Evolutionary conservation across 2,113 vertebrate species (phyloP), one percentile per base, ranked within the genome.

Genomic region (Oncorhynchus masou): DNA sequence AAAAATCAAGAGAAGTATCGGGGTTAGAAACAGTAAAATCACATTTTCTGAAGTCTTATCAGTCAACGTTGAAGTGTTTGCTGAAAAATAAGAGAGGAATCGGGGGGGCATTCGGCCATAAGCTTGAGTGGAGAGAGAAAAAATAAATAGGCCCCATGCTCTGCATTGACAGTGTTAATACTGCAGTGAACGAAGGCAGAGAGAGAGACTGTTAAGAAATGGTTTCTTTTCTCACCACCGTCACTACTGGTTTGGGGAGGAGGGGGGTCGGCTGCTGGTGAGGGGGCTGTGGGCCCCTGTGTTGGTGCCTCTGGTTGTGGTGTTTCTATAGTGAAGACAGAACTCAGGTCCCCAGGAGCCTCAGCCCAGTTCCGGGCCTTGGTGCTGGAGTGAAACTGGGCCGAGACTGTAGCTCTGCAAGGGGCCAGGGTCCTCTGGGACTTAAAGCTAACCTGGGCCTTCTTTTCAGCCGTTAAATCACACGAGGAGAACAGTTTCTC

Each of bases 401-500:
- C 88, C 5, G 93, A 92, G 85, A 91, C 91, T 79, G 88, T 79
- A 69, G 91, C 84, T 91, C 90, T 93, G 51, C 19, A 19, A 74
- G 91, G 92, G 84, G 86, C 77, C 87, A 92, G 78, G 90, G 82
- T 91, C 91, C 93, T 94, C 15, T 88, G 90, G 59, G 92, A 70
- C 83, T 89, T 96, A 95, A 95, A 92, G 91, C 91, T 95, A 94
- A 90, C 86, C 79, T 94, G 94, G 78, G 95, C 92, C 74, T 84
- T 94, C 91, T 92, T 95, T 89, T 92, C 89, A 81, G 94, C 91
- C 81, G 90, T 94, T 88, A 96, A 86, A 90, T 95, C 95, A 79
- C 94, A 94, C 78, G 95, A 95, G 74, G 94, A 93, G 90, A 96
- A 95, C 73, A 95, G 91, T 90, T 96, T 97, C 91, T 97, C 94